phyloP scores from a whole-genome alignment of 2,113 vertebrate genomes.

The Rhinogobius similis region DNA sequence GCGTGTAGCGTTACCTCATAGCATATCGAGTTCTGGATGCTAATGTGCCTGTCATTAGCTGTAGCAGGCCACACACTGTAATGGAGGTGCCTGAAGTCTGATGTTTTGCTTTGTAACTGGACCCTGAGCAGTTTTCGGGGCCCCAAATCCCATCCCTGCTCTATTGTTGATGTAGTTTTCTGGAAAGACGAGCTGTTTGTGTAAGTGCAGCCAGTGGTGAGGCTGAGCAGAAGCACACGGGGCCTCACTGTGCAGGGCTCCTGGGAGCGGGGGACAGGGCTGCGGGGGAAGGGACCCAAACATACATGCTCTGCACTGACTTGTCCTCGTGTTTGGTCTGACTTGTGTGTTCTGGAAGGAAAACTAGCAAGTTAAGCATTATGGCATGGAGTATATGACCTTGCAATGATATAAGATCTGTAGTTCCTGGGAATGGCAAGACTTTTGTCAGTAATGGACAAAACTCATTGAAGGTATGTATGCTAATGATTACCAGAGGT shows the following conservation, averaged over 20 bases:
- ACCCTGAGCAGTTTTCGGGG: slow-evolving; percentile 55
- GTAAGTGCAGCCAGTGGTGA: slow-evolving; percentile 56
- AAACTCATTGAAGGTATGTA: too few relatives aligned
- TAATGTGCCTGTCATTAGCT: slow-evolving; percentile 58
- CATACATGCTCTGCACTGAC: slow-evolving; percentile 41
- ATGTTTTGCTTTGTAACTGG: slow-evolving; percentile 76
- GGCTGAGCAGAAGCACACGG: slow-evolving; percentile 53
- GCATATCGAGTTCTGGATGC: slow-evolving; percentile 55
- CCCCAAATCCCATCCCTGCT: slow-evolving; percentile 60
- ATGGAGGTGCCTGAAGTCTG: slow-evolving; percentile 36
- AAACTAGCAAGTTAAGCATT: too few relatives aligned
- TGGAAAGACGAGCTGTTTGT: slow-evolving; percentile 72
- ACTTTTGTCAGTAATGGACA: too few relatives aligned
- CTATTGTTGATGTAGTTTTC: slow-evolving; percentile 65
- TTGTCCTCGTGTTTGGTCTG: not conserved
- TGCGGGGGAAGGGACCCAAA: slow-evolving; percentile 20
- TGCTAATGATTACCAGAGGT: too few relatives aligned
- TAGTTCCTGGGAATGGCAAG: too few relatives aligned
- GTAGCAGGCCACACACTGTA: slow-evolving; percentile 49
- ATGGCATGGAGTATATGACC: too few relatives aligned
- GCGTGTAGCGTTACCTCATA: slow-evolving; percentile 36
- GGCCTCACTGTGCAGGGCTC: slow-evolving; percentile 30
- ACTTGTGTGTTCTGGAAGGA: too few relatives aligned
- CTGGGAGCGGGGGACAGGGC: not conserved
- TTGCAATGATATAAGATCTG: too few relatives aligned